A percentile compares a stretch with the other conserved stretches of the same genome.
Conservation (phyloP, 1,140 invertebrate species). For the Brachionus sp. region DNA sequence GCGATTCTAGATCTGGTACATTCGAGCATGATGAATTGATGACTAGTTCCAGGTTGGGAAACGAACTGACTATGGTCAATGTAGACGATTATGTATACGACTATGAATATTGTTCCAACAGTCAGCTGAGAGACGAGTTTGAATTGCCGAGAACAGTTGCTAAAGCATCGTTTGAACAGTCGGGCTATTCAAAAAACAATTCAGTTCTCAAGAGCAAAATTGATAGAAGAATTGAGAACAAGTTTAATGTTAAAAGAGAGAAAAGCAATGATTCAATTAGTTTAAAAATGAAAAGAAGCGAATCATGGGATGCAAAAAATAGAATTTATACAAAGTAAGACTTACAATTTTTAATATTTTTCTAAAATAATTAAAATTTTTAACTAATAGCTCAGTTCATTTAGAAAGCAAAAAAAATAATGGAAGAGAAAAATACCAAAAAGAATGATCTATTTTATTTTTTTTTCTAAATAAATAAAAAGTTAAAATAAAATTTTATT, state of each 20-base stretch:
- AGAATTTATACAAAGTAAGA: not conserved
- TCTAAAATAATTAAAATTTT: not conserved
- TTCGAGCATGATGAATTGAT: not conserved
- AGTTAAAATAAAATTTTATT: too few species aligned
- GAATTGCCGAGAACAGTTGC: not conserved
- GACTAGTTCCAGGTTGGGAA: not conserved
- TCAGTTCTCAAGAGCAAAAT: not conserved
- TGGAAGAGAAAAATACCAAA: not conserved
- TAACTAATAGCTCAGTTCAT: not conserved
- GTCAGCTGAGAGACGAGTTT: not conserved
- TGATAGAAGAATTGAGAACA: not conserved
- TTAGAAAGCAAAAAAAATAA: not conserved
- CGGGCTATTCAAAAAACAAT: not conserved
- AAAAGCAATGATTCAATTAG: slow-evolving; percentile 3
- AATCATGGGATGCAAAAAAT: slow-evolving; percentile 27
- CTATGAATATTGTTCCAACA: not conserved
- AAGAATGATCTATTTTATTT: too few species aligned
- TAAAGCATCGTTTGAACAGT: not conserved
- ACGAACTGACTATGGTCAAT: not conserved
- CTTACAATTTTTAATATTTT: not conserved
- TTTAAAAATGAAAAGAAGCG: slow-evolving; percentile 7
- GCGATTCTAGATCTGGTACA: not conserved
- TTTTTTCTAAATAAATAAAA: too few species aligned
- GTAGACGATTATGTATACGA: slow-evolving; percentile 5
- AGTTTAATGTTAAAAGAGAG: not conserved